Conservation (phyloP, 1,140 invertebrate species). For the Drosophila guanche region DNA sequence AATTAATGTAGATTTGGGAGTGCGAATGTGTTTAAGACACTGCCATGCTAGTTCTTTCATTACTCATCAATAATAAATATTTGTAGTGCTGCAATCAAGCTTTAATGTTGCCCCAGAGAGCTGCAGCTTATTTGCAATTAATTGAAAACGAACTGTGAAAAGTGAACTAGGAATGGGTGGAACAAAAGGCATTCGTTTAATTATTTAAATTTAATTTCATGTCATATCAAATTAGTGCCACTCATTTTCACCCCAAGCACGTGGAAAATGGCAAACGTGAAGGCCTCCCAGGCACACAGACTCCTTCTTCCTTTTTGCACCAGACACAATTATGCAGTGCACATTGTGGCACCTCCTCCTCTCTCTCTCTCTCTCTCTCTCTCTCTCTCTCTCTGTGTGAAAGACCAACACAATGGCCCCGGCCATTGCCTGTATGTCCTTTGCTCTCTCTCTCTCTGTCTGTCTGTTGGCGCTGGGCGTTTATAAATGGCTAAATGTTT, state of each 20-base stretch:
- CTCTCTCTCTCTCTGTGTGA: background rate
- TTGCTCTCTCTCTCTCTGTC: too few species aligned
- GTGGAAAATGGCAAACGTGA: slow-evolving; percentile 48
- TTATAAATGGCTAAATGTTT: slow-evolving; percentile 65
- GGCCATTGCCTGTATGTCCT: slow-evolving; percentile 18
- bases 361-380: too few species aligned
- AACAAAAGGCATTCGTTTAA: slow-evolving; percentile 69
- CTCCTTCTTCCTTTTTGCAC: too few species aligned
- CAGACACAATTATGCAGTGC: background rate
- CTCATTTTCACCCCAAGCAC: slow-evolving; percentile 66
- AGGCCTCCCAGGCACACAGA: background rate
- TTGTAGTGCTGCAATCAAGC: background rate
- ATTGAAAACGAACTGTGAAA: slow-evolving; percentile 28
- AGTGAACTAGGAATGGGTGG: background rate
- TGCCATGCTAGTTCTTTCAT: too few species aligned
- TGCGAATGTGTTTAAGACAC: too few species aligned
- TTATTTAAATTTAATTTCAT: slow-evolving; percentile 81
- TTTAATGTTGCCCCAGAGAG: background rate
- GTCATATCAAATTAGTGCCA: slow-evolving; percentile 79
- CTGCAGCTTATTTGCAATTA: slow-evolving; percentile 18
- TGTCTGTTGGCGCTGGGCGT: slow-evolving; percentile 10
- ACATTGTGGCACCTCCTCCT: slow-evolving; percentile 1
- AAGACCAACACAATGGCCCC: slow-evolving; percentile 46
- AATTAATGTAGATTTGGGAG: too few species aligned
- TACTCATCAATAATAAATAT: background rate